A percentile compares a stretch with the other conserved stretches of the same genome.
phyloP scores from a whole-genome alignment of 2,113 vertebrate species.

The Oncorhynchus gorbuscha region DNA sequence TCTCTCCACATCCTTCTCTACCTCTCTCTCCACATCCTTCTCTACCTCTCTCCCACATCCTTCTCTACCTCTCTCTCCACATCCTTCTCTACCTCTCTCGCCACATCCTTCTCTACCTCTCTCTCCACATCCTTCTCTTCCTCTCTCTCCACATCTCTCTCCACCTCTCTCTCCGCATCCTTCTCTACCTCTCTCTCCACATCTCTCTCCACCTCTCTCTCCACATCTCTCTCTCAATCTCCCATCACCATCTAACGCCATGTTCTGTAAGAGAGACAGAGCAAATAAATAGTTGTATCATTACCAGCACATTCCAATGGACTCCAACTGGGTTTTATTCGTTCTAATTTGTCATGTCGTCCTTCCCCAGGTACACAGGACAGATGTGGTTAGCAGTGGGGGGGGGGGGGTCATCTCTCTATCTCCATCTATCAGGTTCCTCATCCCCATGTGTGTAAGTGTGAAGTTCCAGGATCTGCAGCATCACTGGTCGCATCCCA shows the following conservation, averaged over 20 bases:
- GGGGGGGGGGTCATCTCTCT: slow-evolving; percentile 47
- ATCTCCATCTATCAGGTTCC: slow-evolving; percentile 9
- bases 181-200: too few species aligned
- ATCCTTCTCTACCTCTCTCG: too few species aligned
- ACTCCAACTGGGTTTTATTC: slow-evolving; percentile 45
- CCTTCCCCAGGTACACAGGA: slow-evolving; percentile 35
- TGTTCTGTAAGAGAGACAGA: slow-evolving; percentile 26
- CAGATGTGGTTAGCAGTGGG: slow-evolving; percentile 45
- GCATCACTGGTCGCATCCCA: neutral
- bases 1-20: too few species aligned
- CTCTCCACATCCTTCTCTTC: too few species aligned
- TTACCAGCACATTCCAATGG: slow-evolving; percentile 42
- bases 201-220: too few species aligned
- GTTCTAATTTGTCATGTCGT: slow-evolving; percentile 50
- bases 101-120: too few species aligned
- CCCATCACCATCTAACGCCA: neutral
- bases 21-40: too few species aligned
- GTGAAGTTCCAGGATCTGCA: slow-evolving; percentile 29
- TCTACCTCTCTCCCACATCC: too few species aligned
- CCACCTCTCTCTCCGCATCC: too few species aligned
- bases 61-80: too few species aligned
- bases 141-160: too few species aligned
- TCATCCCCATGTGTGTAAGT: slow-evolving; percentile 43
- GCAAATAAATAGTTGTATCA: slow-evolving; percentile 51
- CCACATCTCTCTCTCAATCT: slow-evolving; percentile 10